Percentiles rank a stretch among this genome's conserved stretches.
These are phyloP conservation scores for Nothura maculosa DNA, from an alignment of 2,797 vertebrate genomes.

Conservation along the genomic window DNA sequence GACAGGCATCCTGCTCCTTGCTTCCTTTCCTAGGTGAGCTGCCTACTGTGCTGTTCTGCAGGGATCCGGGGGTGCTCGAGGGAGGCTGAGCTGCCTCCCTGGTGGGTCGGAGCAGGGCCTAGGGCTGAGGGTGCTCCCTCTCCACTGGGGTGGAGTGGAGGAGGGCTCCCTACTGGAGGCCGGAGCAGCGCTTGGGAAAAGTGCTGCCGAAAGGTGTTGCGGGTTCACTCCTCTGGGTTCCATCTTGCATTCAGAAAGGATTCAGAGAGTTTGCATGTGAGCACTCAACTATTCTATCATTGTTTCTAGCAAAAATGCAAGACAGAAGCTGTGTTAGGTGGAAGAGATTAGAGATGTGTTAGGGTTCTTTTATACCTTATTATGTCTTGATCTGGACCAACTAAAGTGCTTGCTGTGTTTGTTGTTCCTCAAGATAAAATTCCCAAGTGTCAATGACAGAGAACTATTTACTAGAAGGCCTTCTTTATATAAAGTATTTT, in stretches of 20 bases:
- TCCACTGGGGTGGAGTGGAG: neutral
- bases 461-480: slow-evolving; percentile 7
- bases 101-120: neutral
- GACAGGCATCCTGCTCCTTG: neutral
- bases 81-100: neutral
- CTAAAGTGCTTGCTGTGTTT: slow-evolving; percentile 40
- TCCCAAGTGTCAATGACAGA: slow-evolving; percentile 17
- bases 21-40: neutral
- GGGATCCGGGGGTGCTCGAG: neutral
- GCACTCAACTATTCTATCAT: slow-evolving; percentile 2
- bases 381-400: slow-evolving; percentile 49
- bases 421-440: slow-evolving; percentile 35
- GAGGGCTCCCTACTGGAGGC: neutral
- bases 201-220: neutral
- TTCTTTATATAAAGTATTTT: no score
- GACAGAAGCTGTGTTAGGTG: slow-evolving; percentile 10
- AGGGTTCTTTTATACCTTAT: slow-evolving; percentile 41
- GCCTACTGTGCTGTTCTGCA: neutral
- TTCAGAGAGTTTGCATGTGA: slow-evolving; percentile 44
- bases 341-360: slow-evolving; percentile 16
- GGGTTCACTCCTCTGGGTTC: slow-evolving; percentile 5
- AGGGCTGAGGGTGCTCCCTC: neutral
- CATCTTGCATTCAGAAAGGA: slow-evolving; percentile 46
- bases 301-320: neutral
- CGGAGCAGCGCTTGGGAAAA: neutral